Base-by-base conservation (phyloP, 2,888 invertebrate species). In the Platycnemis pennipes region DNA sequence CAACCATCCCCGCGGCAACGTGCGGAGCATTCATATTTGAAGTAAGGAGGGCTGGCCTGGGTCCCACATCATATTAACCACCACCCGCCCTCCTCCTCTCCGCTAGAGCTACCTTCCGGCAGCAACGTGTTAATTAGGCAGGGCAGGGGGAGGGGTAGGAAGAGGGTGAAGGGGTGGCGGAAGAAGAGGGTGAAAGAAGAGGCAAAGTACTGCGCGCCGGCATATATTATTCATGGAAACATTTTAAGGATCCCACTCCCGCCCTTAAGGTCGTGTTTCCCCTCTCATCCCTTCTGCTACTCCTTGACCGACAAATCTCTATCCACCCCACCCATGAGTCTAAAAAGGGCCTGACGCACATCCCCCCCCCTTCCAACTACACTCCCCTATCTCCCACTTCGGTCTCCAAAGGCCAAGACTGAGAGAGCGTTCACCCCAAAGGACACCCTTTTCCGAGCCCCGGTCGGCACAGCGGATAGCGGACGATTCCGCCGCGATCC, bases 171-270 rank as follows among this genome's bases (percentile, higher is more conserved):
- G 63, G 26, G n/a, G 63, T 22, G 63, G 63, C 5, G 26, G 26
- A n/a, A n/a, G 22, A n/a, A 26, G 63, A 7, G 26, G n/a, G 11
- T 13, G 77, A 77, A n/a, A n/a, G 16, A 77, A 7, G 31, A 37
- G 77, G 77, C 77, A 77, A 77, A 77, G 77, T 77, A 77, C 31
- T 37, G 77, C 77, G 77, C 31, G 37, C 26, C 16, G 31, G 42
- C 63, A 69, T 91, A 63, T 91, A 63, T 69, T 91, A 91, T 91
- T 91, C 91, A 91, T 91, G 91, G 49, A n/a, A 44, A 63, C 26
- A 69, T 63, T 91, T 89, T 91, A 63, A 89, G 42, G 89, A 42
- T 42, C 19, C 56, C 26, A 53, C 63, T 91, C 13, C 46, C 77
- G 5, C 88, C 53, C 53, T 13, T 91, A 63, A 63, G 69, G 44